Evolutionary conservation across 2,113 vertebrate genomes (phyloP).

Genomic region (Erythrolamprus reginae): DNA sequence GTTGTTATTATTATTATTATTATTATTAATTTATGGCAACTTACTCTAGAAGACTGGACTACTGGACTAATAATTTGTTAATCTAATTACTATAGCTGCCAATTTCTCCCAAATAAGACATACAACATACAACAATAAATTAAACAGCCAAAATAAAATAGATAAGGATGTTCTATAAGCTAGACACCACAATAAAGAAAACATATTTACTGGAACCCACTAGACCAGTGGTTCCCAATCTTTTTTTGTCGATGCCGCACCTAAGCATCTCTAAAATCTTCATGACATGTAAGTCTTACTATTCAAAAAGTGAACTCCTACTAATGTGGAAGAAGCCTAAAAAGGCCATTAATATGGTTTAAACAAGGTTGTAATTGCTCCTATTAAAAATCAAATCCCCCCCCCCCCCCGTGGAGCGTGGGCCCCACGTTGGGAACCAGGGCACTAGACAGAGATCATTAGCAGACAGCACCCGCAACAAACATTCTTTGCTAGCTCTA

Average conservation of each 20-base stretch:
- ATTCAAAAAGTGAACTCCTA: too few relatives aligned
- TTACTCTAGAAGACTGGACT: background rate
- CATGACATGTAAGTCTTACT: too few relatives aligned
- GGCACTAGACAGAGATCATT: background rate
- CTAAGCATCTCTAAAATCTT: too few relatives aligned
- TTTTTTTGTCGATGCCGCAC: too few relatives aligned
- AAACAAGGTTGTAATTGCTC: too few relatives aligned
- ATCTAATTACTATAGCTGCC: background rate
- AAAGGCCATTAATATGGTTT: too few relatives aligned
- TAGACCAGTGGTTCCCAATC: too few relatives aligned
- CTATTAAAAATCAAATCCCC: too few relatives aligned
- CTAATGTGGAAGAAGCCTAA: too few relatives aligned
- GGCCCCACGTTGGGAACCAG: too few relatives aligned
- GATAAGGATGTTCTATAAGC: background rate
- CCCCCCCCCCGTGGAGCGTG: too few relatives aligned
- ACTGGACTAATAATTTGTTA: background rate
- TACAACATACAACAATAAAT: background rate
- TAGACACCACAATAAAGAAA: background rate
- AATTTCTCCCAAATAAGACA: background rate
- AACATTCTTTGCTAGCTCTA: background rate
- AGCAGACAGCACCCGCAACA: background rate
- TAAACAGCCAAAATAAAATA: background rate
- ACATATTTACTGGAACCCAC: background rate
- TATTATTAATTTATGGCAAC: background rate
- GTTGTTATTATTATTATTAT: too few relatives aligned